Conservation (phyloP, 1,140 invertebrate species). For the Diorhabda elongata region DNA sequence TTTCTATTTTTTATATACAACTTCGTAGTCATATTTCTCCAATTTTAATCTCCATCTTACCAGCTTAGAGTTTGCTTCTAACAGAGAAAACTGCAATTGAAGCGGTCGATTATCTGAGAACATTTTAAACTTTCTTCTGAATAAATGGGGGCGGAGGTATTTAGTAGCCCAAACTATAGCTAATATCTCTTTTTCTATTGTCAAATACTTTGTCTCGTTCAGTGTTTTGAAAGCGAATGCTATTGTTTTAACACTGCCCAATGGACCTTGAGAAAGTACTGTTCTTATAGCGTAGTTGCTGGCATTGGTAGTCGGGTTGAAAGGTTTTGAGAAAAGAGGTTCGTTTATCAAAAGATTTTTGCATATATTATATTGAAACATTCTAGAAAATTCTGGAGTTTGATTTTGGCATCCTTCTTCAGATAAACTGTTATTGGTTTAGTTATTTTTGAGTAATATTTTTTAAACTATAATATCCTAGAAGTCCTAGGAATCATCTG, state of each 20-base stretch:
- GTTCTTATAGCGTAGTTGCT: slow-evolving; percentile 26
- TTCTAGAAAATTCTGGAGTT: slow-evolving; percentile 8
- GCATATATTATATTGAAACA: slow-evolving; percentile 19
- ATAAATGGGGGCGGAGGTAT: slow-evolving; percentile 21
- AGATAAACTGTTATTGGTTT: slow-evolving; percentile 42
- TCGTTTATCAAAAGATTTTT: slow-evolving; percentile 30
- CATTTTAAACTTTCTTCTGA: slow-evolving; percentile 40
- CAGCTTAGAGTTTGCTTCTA: slow-evolving; percentile 4
- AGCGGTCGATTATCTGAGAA: slow-evolving; percentile 23
- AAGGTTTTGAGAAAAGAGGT: slow-evolving; percentile 36
- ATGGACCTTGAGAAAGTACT: slow-evolving; percentile 15
- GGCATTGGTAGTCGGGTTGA: slow-evolving; percentile 43
- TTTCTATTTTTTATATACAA: slow-evolving; percentile 12
- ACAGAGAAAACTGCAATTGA: background rate
- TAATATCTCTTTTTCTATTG: slow-evolving; percentile 22
- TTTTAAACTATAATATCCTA: slow-evolving; percentile 19
- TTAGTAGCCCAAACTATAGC: slow-evolving; percentile 1
- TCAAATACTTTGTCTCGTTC: slow-evolving; percentile 36
- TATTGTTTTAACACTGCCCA: slow-evolving; percentile 30
- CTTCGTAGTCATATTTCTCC: slow-evolving; percentile 18
- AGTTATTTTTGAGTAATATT: slow-evolving; percentile 39
- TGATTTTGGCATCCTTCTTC: slow-evolving; percentile 32
- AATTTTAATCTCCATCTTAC: slow-evolving; percentile 8
- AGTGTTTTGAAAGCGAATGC: slow-evolving; percentile 38
- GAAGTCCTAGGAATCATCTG: slow-evolving; percentile 17